Evolutionary conservation across 2,113 vertebrate species (phyloP).

Genomic region (Nyctereutes procyonoides): DNA sequence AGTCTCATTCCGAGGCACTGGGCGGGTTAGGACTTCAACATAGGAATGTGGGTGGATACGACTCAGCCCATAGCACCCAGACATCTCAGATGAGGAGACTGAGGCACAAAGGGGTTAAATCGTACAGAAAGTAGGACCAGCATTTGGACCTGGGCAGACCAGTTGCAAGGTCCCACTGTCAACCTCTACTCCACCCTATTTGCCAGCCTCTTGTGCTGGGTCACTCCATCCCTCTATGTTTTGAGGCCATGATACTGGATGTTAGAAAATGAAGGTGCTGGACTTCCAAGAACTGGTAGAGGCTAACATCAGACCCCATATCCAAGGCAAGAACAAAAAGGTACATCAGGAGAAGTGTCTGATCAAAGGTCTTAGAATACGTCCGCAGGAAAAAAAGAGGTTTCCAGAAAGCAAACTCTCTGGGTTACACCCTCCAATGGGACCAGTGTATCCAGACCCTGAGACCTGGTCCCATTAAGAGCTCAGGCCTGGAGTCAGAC

Average conservation of each 20-base stretch:
- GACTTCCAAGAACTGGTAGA: no score
- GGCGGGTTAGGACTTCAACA: neutral
- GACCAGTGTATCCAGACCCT: neutral
- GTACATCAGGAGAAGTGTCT: neutral
- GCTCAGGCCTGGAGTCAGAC: neutral
- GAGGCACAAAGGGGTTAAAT: neutral
- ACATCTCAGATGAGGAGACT: neutral
- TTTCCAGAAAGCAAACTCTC: neutral
- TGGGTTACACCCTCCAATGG: neutral
- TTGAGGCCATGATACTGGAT: neutral
- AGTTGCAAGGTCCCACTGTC: neutral
- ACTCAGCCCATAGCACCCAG: neutral
- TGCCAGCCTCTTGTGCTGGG: neutral
- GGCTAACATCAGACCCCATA: neutral
- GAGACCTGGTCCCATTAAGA: neutral
- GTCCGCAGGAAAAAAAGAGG: neutral
- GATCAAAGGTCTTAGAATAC: neutral
- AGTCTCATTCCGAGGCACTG: neutral
- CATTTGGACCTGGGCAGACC: neutral
- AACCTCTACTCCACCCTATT: neutral
- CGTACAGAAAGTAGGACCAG: no score
- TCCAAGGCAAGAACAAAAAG: neutral
- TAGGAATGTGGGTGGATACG: neutral
- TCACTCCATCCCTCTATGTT: accelerated
- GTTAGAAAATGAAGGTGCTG: neutral